A percentile compares a stretch with the other conserved stretches of the same genome.
phyloP scores from a whole-genome alignment of 2,113 vertebrate genomes.

The Thryonomys swinderianus region DNA sequence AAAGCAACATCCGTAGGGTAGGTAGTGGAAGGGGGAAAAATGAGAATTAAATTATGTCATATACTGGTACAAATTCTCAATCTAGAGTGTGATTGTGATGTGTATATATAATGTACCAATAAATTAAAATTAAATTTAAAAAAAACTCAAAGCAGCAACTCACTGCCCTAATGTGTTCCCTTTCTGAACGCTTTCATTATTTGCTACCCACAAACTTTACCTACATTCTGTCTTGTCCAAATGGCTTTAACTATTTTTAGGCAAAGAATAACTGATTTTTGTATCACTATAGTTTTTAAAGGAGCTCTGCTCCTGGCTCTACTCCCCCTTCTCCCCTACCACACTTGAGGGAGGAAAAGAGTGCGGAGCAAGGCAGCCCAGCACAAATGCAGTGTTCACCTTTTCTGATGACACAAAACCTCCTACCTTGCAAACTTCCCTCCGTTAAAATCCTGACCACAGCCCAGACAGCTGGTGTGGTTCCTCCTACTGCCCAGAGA shows the following conservation, averaged over 20 bases:
- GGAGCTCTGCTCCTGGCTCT: neutral
- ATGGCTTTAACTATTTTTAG: constrained; percentile 9
- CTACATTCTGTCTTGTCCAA: neutral
- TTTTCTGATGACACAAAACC: constrained; percentile 62
- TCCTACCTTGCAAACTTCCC: neutral
- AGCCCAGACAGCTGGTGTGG: constrained; percentile 74
- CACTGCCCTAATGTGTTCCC: neutral
- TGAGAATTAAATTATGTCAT: too few species aligned
- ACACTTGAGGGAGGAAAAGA: neutral
- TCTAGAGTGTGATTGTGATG: too few species aligned
- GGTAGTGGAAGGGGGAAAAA: too few species aligned
- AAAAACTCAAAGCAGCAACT: constrained; percentile 13
- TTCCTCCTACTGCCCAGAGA: constrained; percentile 54
- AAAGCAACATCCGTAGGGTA: too few species aligned
- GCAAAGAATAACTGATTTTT: constrained; percentile 60
- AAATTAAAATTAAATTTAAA: too few species aligned
- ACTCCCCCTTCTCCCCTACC: neutral
- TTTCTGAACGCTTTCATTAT: neutral
- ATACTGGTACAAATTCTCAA: too few species aligned
- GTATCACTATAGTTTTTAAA: neutral
- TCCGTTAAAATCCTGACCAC: constrained; percentile 65
- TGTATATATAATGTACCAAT: too few species aligned
- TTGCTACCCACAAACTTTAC: neutral
- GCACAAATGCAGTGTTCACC: constrained; percentile 53
- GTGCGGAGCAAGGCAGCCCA: neutral